These are phyloP conservation scores for Hippoglossus hippoglossus DNA, from an alignment of 2,797 vertebrate genomes.

Conservation along the genomic window DNA sequence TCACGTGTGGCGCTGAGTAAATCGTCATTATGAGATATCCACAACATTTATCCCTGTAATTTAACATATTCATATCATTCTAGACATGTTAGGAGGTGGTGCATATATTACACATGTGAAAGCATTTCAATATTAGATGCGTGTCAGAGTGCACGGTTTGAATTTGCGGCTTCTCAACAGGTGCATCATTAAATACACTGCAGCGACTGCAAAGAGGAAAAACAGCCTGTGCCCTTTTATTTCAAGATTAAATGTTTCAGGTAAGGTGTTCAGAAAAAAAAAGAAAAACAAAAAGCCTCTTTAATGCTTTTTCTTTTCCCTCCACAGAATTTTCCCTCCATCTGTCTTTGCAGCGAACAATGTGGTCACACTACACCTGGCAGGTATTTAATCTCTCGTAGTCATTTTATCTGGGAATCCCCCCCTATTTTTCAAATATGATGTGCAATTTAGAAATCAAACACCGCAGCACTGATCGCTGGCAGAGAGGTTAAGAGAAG, in stretches of 20 bases:
- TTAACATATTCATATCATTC: slow-evolving; percentile 48
- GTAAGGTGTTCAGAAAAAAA: slow-evolving; percentile 85
- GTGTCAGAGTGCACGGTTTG: slow-evolving; percentile 25
- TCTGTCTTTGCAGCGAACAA: slow-evolving; percentile 91
- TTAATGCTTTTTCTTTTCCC: slow-evolving; percentile 77
- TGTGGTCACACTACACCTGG: slow-evolving; percentile 92
- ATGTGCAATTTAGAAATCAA: slow-evolving; percentile 72
- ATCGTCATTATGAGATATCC: slow-evolving; percentile 36
- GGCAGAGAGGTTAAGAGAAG: slow-evolving; percentile 49
- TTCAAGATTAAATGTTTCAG: slow-evolving; percentile 87
- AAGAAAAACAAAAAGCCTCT: slow-evolving; percentile 82
- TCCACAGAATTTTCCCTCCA: slow-evolving; percentile 85
- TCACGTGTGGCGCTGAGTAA: slow-evolving; percentile 38
- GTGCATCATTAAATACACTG: not conserved
- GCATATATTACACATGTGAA: slow-evolving; percentile 33
- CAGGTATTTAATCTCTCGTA: slow-evolving; percentile 86
- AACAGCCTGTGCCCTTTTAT: slow-evolving; percentile 8
- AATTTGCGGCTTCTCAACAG: slow-evolving; percentile 14
- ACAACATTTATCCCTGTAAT: slow-evolving; percentile 47
- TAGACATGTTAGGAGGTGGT: slow-evolving; percentile 4
- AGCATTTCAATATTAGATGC: slow-evolving; percentile 48
- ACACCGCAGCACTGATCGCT: slow-evolving; percentile 52
- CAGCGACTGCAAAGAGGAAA: not conserved
- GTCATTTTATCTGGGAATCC: slow-evolving; percentile 67
- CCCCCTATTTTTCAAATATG: slow-evolving; percentile 68